Percentiles rank a stretch among this genome's conserved stretches.
Evolutionary conservation across 1,140 invertebrate genomes (phyloP).

Genomic region (Megalonaias nervosa): DNA sequence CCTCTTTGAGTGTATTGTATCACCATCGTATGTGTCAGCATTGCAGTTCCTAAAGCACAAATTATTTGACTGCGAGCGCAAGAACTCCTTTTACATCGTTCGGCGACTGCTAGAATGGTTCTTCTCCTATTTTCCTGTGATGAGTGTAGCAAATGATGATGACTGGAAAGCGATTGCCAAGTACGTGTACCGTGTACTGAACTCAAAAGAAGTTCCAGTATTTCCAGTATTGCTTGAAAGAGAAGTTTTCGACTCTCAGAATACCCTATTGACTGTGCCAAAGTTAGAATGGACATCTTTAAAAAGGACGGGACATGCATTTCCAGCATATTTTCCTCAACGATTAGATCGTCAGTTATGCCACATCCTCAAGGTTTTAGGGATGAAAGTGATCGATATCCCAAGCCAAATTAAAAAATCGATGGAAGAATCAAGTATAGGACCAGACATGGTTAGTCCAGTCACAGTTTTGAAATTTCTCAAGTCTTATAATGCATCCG

Average conservation of each 20-base stretch:
- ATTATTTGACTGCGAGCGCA: background rate
- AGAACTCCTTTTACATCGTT: background rate
- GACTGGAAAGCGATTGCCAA: conserved; percentile 27
- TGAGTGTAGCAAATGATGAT: background rate
- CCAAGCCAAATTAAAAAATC: conserved; percentile 9
- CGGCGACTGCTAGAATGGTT: conserved; percentile 15
- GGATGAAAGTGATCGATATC: conserved; percentile 33
- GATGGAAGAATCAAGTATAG: conserved; percentile 14
- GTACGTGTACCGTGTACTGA: no score
- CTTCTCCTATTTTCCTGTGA: conserved; percentile 26
- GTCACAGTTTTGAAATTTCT: conserved; percentile 23
- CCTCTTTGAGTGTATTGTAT: conserved; percentile 40
- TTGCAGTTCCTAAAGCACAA: conserved; percentile 22
- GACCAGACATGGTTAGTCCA: background rate
- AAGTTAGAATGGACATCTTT: no score
- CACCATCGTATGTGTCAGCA: conserved; percentile 41
- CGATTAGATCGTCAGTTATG: background rate
- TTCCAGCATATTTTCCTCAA: background rate
- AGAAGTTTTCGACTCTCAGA: no score
- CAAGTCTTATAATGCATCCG: conserved; percentile 9
- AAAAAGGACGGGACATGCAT: no score
- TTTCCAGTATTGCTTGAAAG: no score
- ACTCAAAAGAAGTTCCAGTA: no score
- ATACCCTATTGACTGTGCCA: no score
- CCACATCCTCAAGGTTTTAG: conserved; percentile 19